Evolutionary conservation across 2,113 vertebrate genomes (phyloP).

Genomic region (Phylloscopus trochiloides): DNA sequence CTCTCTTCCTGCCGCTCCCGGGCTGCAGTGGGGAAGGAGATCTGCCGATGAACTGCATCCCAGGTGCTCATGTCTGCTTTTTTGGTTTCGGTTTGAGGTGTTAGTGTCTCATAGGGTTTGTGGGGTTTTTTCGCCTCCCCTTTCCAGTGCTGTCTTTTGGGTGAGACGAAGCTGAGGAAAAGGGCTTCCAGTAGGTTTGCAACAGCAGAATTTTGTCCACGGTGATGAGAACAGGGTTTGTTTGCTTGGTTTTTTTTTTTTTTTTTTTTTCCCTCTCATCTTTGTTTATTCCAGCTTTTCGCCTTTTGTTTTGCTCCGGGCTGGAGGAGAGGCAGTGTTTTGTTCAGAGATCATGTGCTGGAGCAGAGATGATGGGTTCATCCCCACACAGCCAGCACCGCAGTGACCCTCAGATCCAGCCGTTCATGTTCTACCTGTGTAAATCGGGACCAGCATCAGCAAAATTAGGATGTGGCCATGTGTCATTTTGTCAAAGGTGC

Average conservation of each 20-base stretch:
- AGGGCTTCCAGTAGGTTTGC: not conserved
- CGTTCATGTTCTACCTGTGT: not conserved
- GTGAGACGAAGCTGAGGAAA: not conserved
- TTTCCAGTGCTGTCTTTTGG: not conserved
- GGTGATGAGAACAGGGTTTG: not conserved
- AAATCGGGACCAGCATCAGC: not conserved
- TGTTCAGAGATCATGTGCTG: not conserved
- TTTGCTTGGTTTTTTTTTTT: not conserved
- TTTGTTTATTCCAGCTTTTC: not conserved
- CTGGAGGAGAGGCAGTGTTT: not conserved
- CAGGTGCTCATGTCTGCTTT: conserved; percentile 55
- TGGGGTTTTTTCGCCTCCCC: not conserved
- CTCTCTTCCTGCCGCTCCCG: not conserved
- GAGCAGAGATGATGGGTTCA: not conserved
- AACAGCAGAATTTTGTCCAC: not conserved
- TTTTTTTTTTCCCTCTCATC: not conserved
- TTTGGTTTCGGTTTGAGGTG: not conserved
- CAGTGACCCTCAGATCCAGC: not conserved
- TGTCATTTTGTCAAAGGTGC: not conserved
- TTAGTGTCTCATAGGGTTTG: not conserved
- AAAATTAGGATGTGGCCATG: not conserved
- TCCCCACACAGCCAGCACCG: not conserved
- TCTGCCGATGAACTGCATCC: conserved; percentile 68
- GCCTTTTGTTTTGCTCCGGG: not conserved
- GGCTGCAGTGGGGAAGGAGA: conserved; percentile 29